These are phyloP conservation scores for Phengaris arion DNA, from an alignment of 2,888 invertebrate species.

Conservation along the genomic window DNA sequence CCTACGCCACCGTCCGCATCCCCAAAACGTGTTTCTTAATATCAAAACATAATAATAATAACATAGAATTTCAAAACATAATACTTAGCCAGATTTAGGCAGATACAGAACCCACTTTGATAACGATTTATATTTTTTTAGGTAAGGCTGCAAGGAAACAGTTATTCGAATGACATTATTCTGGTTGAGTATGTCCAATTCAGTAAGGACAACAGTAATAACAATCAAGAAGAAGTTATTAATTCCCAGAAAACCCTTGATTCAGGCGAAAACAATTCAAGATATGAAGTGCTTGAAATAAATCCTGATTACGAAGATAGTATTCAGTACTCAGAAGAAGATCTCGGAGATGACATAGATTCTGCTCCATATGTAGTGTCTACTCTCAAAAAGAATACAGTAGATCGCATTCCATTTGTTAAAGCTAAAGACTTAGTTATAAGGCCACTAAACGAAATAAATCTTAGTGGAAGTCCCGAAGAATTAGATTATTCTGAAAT, in stretches of 20 bases:
- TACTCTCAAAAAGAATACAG: background rate
- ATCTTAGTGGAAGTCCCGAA: background rate
- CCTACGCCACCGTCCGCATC: no score
- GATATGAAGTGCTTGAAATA: background rate
- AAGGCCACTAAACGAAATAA: background rate
- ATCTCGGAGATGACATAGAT: background rate
- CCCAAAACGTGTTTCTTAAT: no score
- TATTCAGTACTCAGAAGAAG: slow-evolving; percentile 4
- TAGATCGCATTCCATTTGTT: background rate
- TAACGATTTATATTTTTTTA: slow-evolving; percentile 38
- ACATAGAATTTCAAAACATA: no score
- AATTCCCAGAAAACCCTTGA: background rate
- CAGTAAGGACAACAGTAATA: background rate
- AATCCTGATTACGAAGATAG: background rate
- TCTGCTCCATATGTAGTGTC: background rate
- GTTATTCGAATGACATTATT: slow-evolving; percentile 42
- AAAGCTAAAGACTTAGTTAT: background rate
- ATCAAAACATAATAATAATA: no score
- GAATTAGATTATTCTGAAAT: background rate
- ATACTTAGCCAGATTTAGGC: no score
- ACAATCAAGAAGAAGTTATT: background rate
- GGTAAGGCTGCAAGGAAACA: slow-evolving; percentile 46
- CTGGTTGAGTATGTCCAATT: slow-evolving; percentile 42
- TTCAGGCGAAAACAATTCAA: background rate
- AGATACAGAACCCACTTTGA: no score